Evolutionary conservation across 2,888 invertebrate genomes (phyloP).

Genomic region (Ypsolopha sequella): DNA sequence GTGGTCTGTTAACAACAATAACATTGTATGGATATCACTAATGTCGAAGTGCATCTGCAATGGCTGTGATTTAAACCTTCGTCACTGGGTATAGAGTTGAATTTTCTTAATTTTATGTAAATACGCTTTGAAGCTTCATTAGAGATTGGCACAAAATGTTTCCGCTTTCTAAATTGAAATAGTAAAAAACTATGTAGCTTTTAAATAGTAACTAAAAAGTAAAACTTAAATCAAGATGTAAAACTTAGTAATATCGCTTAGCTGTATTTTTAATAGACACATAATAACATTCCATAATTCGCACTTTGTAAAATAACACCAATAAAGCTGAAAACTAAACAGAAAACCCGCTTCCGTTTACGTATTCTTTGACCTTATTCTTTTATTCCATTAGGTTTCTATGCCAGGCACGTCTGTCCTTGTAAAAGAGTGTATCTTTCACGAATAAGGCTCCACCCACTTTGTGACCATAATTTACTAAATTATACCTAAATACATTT

Average conservation of each 20-base stretch:
- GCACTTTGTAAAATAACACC: too few species aligned
- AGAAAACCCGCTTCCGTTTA: too few species aligned
- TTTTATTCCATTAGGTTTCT: too few species aligned
- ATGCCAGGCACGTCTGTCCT: too few species aligned
- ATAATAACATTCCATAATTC: too few species aligned
- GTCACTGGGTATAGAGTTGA: slow-evolving; percentile 46
- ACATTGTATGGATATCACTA: slow-evolving; percentile 46
- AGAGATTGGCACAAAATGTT: slow-evolving; percentile 20
- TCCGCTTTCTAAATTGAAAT: neutral
- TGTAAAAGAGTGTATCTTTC: too few species aligned
- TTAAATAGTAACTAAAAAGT: neutral
- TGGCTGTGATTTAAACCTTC: slow-evolving; percentile 57
- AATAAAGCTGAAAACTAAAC: too few species aligned
- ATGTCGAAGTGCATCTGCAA: slow-evolving; percentile 56
- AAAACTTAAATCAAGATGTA: neutral
- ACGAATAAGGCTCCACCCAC: too few species aligned
- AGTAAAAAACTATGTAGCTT: neutral
- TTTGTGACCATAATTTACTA: too few species aligned
- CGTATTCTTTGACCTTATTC: too few species aligned
- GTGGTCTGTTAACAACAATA: slow-evolving; percentile 29
- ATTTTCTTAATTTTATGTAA: slow-evolving; percentile 15
- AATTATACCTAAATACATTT: too few species aligned
- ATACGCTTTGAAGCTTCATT: slow-evolving; percentile 28
- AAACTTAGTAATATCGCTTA: neutral
- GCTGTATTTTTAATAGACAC: neutral